Evolutionary conservation across 2,113 vertebrate genomes (phyloP).

Genomic region (Strigops habroptila): DNA sequence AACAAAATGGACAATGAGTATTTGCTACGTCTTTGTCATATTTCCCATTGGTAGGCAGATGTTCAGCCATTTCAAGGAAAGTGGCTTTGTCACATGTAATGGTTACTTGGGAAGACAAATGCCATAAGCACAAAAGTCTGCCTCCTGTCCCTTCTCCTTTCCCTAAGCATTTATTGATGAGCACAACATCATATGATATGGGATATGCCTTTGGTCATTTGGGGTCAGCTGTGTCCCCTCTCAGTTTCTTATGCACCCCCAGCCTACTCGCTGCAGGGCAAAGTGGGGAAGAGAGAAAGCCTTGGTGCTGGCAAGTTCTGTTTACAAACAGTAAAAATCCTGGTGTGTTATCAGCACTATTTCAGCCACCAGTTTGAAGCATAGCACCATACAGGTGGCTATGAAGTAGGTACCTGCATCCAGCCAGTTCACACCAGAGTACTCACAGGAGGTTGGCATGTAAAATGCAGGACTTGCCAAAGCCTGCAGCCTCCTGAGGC

Average conservation of each 20-base stretch:
- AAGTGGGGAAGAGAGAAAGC: background rate
- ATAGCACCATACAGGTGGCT: background rate
- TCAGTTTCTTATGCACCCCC: background rate
- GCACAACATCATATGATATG: no score
- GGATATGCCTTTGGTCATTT: background rate
- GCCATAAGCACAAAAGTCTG: rapidly evolving
- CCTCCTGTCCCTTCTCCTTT: background rate
- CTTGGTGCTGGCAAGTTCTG: background rate
- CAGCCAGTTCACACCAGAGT: background rate
- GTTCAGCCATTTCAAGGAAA: background rate
- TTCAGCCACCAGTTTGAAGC: background rate
- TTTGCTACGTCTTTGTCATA: background rate
- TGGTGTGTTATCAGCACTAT: background rate
- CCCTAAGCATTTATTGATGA: background rate
- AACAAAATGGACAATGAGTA: background rate
- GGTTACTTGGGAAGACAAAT: background rate
- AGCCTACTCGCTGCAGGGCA: rapidly evolving
- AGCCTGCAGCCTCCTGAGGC: background rate
- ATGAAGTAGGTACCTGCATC: background rate
- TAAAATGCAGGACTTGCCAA: background rate
- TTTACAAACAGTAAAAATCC: rapidly evolving
- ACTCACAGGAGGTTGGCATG: background rate
- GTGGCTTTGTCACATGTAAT: background rate
- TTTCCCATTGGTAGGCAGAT: background rate
- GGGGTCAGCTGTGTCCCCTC: background rate